Percentiles rank a stretch among this genome's conserved stretches.
Conservation (phyloP, 2,888 invertebrate genomes). For the Thymelicus sylvestris region DNA sequence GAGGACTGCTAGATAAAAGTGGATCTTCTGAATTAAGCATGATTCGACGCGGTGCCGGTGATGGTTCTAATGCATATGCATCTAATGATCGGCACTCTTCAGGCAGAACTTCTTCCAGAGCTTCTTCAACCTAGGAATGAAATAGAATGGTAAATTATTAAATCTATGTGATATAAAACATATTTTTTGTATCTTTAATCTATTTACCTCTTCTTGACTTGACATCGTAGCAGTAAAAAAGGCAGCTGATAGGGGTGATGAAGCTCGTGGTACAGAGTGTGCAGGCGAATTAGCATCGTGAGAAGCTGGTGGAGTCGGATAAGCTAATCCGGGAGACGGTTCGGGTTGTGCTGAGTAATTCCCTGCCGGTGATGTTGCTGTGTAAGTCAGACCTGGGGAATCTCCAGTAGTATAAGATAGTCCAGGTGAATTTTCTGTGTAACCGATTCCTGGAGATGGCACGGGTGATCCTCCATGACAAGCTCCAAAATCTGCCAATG, state of each 20-base stretch:
- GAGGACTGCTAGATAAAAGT: conserved; percentile 91
- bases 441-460: conserved; percentile 81
- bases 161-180: neutral
- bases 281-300: conserved; percentile 91
- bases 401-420: conserved; percentile 91
- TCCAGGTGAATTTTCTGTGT: conserved; percentile 84
- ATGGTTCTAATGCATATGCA: conserved; percentile 87
- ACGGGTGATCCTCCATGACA: conserved; percentile 87
- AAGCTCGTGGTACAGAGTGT: conserved; percentile 87
- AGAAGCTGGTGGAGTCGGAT: conserved; percentile 95
- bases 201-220: conserved; percentile 89
- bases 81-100: conserved; percentile 88
- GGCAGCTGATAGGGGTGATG: conserved; percentile 92
- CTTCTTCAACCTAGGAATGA: conserved; percentile 88
- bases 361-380: conserved; percentile 72
- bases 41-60: conserved; percentile 91
- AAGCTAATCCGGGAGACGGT: conserved; percentile 89
- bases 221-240: conserved; percentile 94
- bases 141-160: conserved; percentile 12
- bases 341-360: conserved; percentile 74
- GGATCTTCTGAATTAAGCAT: conserved; percentile 96
- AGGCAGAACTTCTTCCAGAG: conserved; percentile 92
- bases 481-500: conserved; percentile 92
- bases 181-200: conserved; percentile 19
- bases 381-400: conserved; percentile 72